Percentiles rank a stretch among this genome's conserved stretches.
phyloP scores from a whole-genome alignment of 2,797 vertebrate species.

The Sebastes diploproa region DNA sequence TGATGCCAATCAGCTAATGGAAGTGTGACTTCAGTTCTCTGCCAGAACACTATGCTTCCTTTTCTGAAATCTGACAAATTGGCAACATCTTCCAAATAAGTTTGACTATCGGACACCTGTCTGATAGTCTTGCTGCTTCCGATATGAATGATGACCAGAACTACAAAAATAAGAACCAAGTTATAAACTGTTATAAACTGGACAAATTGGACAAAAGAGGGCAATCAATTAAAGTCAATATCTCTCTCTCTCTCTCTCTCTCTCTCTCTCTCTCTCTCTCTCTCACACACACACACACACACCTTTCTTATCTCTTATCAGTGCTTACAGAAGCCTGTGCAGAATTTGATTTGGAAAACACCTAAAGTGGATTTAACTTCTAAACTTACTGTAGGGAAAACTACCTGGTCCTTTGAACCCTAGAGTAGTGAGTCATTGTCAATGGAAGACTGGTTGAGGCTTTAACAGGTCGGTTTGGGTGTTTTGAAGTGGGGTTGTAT shows the following conservation, averaged over 20 bases:
- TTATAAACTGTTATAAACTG: neutral
- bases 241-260: neutral
- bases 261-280: neutral
- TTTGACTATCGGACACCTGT: neutral
- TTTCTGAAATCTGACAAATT: neutral
- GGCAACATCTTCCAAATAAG: neutral
- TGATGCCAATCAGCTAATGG: neutral
- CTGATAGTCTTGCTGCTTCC: neutral
- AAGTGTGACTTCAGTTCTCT: neutral
- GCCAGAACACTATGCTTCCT: neutral
- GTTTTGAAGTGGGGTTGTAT: no score
- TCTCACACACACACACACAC: neutral
- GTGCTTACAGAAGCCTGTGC: neutral
- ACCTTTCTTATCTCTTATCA: neutral
- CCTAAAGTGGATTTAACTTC: slow-evolving; percentile 3
- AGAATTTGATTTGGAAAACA: slow-evolving; percentile 17
- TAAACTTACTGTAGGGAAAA: neutral
- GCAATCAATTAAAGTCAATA: slow-evolving; percentile 28
- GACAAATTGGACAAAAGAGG: neutral
- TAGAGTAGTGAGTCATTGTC: neutral
- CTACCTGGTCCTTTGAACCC: neutral
- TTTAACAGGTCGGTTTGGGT: neutral
- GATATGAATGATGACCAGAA: neutral
- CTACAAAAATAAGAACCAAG: neutral
- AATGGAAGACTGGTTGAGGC: neutral